Evolutionary conservation across 2,113 vertebrate genomes (phyloP).

Genomic region (Pithys albifrons): DNA sequence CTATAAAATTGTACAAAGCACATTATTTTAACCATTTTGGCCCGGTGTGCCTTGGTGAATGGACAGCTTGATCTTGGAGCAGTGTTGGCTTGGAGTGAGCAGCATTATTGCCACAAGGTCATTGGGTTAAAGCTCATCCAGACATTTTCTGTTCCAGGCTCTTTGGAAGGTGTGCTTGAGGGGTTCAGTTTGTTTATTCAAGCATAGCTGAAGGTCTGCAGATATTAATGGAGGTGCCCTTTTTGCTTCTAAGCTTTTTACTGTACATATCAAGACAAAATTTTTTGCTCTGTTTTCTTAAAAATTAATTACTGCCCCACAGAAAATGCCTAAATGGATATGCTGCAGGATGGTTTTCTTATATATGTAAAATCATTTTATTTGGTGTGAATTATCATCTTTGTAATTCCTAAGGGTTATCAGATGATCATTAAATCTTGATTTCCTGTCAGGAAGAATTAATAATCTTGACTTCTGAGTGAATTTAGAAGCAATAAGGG

Average conservation of each 20-base stretch:
- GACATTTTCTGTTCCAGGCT: background rate
- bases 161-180: background rate
- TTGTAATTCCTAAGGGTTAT: slow-evolving; percentile 73
- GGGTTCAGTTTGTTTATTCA: background rate
- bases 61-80: background rate
- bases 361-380: slow-evolving; percentile 54
- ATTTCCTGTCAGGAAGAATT: slow-evolving; percentile 90
- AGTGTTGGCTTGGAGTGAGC: background rate
- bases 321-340: slow-evolving; percentile 5
- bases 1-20: background rate
- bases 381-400: slow-evolving; percentile 67
- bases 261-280: background rate
- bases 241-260: background rate
- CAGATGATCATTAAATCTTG: slow-evolving; percentile 90
- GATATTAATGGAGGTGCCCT: background rate
- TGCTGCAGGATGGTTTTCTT: slow-evolving; percentile 20
- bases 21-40: background rate
- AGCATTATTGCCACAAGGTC: background rate
- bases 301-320: slow-evolving; percentile 20
- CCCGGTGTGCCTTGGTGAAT: background rate
- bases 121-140: background rate
- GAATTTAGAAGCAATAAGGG: slow-evolving; percentile 77
- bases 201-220: background rate
- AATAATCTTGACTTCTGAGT: slow-evolving; percentile 83
- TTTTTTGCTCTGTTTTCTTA: background rate